Conservation (phyloP, 2,797 vertebrate genomes). For the Eulemur coronatus region DNA sequence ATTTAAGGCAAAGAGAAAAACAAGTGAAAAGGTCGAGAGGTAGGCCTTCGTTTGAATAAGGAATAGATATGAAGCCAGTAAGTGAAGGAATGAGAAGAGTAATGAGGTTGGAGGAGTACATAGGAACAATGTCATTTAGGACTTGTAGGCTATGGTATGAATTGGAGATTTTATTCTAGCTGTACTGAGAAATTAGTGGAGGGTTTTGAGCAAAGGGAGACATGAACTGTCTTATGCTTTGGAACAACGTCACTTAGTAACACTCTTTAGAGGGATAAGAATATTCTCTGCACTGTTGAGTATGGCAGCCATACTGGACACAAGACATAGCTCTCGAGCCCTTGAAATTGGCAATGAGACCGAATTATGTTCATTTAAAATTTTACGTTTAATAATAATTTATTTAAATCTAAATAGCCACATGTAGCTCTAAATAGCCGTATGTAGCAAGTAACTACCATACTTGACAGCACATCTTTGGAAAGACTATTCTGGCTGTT, state of each 20-base stretch:
- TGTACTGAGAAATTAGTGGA: not conserved
- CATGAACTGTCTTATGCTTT: no score
- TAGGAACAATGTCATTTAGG: not conserved
- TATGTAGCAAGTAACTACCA: not conserved
- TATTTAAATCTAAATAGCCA: not conserved
- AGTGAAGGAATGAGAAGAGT: not conserved
- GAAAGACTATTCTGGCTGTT: not conserved
- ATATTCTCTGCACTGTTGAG: not conserved
- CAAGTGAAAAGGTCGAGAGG: no score
- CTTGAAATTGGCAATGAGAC: not conserved
- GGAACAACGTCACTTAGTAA: not conserved
- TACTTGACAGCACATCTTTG: not conserved
- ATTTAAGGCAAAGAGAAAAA: no score
- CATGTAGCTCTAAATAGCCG: no score
- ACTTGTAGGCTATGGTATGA: no score
- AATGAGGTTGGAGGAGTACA: no score
- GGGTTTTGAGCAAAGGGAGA: not conserved
- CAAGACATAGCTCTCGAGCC: not conserved
- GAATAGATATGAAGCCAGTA: not conserved
- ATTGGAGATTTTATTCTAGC: not conserved
- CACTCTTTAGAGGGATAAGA: not conserved
- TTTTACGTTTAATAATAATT: not conserved
- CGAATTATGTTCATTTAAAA: not conserved
- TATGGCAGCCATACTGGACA: no score
- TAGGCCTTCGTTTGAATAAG: not conserved